Conservation (phyloP, 2,797 vertebrate genomes). For the Poeciliopsis paucimaculata region DNA sequence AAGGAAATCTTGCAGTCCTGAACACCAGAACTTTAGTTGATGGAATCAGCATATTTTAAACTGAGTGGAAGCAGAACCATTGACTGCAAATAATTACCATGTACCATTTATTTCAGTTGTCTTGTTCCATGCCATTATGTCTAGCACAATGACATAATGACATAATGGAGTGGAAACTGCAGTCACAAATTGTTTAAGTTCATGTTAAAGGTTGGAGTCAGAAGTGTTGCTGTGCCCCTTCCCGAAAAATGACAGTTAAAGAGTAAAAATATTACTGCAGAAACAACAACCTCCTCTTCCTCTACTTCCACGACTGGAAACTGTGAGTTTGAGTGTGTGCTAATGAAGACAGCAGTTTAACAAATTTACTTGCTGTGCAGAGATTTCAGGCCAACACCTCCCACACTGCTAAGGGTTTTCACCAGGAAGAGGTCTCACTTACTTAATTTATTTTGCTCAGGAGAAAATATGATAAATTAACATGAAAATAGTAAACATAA, state of each 20-base stretch:
- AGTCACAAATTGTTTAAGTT: slow-evolving; percentile 49
- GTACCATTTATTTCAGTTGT: slow-evolving; percentile 2
- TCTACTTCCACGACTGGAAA: slow-evolving; percentile 1
- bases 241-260: slow-evolving; percentile 33
- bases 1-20: slow-evolving; percentile 26
- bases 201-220: slow-evolving; percentile 46
- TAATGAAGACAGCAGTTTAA: slow-evolving; percentile 19
- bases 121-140: slow-evolving; percentile 19
- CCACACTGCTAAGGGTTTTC: slow-evolving; percentile 6
- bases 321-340: slow-evolving; percentile 2
- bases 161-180: slow-evolving; percentile 37
- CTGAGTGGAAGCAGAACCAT: slow-evolving; percentile 2
- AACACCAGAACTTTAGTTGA: not conserved
- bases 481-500: not conserved
- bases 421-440: slow-evolving; percentile 12
- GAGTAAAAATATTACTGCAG: not conserved
- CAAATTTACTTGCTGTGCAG: slow-evolving; percentile 12
- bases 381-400: slow-evolving; percentile 11
- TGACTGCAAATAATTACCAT: slow-evolving; percentile 11
- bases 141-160: slow-evolving; percentile 55
- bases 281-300: slow-evolving; percentile 5
- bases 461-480: not conserved
- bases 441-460: not conserved
- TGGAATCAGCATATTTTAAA: slow-evolving; percentile 20
- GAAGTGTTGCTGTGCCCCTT: slow-evolving; percentile 22